Evolutionary conservation across 2,888 invertebrate genomes (phyloP).

Genomic region (Rhyacophila evoluta): DNA sequence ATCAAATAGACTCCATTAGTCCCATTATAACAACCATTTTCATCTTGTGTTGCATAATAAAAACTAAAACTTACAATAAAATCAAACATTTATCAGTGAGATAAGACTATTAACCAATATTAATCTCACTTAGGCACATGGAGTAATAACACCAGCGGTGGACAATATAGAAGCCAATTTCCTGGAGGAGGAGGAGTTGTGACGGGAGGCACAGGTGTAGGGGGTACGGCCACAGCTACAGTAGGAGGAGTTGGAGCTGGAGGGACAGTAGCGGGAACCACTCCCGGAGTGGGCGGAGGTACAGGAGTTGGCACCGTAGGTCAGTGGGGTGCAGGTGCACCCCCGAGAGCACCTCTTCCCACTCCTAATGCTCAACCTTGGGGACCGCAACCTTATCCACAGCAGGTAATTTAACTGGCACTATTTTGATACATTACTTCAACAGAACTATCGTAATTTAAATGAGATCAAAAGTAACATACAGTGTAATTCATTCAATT

Average conservation of each 20-base stretch:
- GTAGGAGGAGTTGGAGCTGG: constrained; percentile 25
- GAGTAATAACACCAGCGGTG: constrained; percentile 72
- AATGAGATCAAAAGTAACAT: no score
- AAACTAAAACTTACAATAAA: background rate
- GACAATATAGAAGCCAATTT: constrained; percentile 65
- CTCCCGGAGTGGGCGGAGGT: constrained; percentile 58
- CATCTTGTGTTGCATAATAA: no score
- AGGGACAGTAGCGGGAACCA: constrained; percentile 41
- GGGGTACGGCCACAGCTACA: constrained; percentile 34
- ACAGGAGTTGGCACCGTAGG: constrained; percentile 49
- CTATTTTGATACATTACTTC: no score
- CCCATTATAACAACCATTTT: no score
- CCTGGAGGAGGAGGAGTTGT: constrained; percentile 56
- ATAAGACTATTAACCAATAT: background rate
- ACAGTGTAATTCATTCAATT: no score
- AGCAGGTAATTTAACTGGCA: constrained; percentile 25
- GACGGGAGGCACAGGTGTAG: constrained; percentile 48
- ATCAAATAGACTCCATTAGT: no score
- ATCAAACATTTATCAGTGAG: background rate
- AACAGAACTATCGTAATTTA: no score
- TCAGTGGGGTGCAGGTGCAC: constrained; percentile 37
- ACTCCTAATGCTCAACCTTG: constrained; percentile 37
- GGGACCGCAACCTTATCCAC: constrained; percentile 48
- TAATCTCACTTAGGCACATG: constrained; percentile 68
- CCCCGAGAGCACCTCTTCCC: constrained; percentile 39